Evolutionary conservation across 2,113 vertebrate genomes (phyloP).

Genomic region (Serinus canaria): DNA sequence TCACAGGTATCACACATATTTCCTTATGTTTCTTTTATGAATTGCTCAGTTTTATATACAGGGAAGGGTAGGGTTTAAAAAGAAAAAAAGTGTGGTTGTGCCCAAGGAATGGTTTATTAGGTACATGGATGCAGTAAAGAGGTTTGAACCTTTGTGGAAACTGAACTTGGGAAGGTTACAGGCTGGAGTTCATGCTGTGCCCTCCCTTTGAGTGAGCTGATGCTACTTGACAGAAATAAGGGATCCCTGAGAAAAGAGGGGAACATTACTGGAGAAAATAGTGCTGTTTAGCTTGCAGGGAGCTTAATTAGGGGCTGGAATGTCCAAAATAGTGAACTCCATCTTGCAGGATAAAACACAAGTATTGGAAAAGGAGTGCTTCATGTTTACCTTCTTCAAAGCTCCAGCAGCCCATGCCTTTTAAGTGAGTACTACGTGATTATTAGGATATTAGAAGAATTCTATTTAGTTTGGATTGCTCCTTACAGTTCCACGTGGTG

Average conservation of each 20-base stretch:
- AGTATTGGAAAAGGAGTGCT: neutral
- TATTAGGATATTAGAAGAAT: neutral
- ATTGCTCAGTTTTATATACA: neutral
- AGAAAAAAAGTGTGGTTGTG: neutral
- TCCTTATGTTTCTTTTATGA: neutral
- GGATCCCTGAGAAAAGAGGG: neutral
- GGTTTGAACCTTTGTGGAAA: neutral
- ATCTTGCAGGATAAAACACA: neutral
- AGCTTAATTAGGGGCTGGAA: neutral
- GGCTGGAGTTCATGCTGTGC: neutral
- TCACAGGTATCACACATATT: neutral
- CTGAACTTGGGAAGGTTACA: neutral
- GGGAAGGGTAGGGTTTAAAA: neutral
- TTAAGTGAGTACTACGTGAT: rapidly evolving
- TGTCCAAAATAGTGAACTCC: neutral
- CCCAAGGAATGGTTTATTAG: neutral
- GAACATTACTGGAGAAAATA: neutral
- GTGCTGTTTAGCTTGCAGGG: neutral
- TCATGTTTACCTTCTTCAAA: neutral
- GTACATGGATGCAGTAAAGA: neutral
- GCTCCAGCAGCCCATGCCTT: neutral
- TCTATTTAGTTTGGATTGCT: neutral
- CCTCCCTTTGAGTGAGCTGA: neutral
- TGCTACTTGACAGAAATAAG: neutral
- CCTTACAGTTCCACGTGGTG: neutral